phyloP scores from a whole-genome alignment of 2,888 invertebrate species.

The Anagyrus pseudococci region DNA sequence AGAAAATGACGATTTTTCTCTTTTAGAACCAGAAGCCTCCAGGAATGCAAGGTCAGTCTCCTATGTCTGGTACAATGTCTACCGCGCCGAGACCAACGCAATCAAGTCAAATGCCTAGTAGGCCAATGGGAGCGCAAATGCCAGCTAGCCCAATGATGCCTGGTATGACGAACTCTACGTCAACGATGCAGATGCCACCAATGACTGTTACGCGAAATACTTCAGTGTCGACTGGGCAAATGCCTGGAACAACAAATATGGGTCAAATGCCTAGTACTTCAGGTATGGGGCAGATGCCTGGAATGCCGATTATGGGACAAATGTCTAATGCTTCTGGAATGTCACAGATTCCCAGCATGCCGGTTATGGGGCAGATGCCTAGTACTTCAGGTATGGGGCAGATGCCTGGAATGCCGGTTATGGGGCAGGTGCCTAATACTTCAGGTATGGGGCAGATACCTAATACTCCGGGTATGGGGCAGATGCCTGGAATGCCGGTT shows the following conservation, averaged over 20 bases:
- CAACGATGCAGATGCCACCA: not conserved
- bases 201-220: not conserved
- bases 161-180: not conserved
- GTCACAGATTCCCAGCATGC: too few relatives aligned
- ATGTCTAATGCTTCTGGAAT: not conserved
- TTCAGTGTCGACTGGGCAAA: not conserved
- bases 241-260: not conserved
- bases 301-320: not conserved
- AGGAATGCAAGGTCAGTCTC: too few relatives aligned
- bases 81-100: not conserved
- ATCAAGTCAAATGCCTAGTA: not conserved
- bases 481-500: not conserved
- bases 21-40: too few relatives aligned
- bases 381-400: not conserved
- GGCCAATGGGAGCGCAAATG: not conserved
- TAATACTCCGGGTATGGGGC: not conserved
- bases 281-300: not conserved
- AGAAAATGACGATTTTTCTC: too few relatives aligned
- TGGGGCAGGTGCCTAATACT: not conserved
- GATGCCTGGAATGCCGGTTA: not conserved
- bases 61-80: not conserved
- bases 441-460: not conserved
- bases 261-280: not conserved
- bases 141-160: conserved; percentile 9
- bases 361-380: not conserved